Evolutionary conservation across 2,888 invertebrate species (phyloP).

Genomic region (Limenitis arthemis): DNA sequence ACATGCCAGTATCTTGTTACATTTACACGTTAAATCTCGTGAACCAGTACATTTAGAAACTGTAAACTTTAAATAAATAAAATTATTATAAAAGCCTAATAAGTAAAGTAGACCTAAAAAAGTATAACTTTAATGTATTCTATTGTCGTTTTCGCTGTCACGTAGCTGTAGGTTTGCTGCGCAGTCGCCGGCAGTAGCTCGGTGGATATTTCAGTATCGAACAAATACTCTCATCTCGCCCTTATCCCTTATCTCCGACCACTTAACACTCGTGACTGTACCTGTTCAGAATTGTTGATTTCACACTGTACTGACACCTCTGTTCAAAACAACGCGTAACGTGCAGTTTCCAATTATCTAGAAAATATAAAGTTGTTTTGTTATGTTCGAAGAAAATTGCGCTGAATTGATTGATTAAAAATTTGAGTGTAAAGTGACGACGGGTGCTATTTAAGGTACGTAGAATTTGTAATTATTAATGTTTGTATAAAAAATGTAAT

Average conservation of each 20-base stretch:
- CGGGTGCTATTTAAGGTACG: no score
- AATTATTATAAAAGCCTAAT: no score
- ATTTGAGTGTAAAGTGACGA: no score
- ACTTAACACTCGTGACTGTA: constrained; percentile 44
- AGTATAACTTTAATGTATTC: neutral
- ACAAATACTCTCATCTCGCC: constrained; percentile 35
- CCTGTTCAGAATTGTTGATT: constrained; percentile 24
- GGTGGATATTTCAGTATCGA: constrained; percentile 8
- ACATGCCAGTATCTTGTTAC: no score
- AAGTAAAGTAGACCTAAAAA: constrained; percentile 2
- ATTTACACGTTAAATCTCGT: no score
- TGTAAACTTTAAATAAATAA: no score
- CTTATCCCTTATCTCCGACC: constrained; percentile 48
- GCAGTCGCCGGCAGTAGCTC: constrained; percentile 1
- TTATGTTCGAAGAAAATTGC: neutral
- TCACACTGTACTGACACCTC: constrained; percentile 32
- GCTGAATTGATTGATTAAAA: no score
- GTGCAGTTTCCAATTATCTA: constrained; percentile 1
- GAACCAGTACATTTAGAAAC: no score
- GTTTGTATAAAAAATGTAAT: no score
- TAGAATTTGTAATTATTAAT: no score
- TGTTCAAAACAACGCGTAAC: constrained; percentile 11
- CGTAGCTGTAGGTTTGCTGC: constrained; percentile 2
- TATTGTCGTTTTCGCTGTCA: neutral
- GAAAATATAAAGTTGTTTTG: neutral